A percentile compares a stretch with the other conserved stretches of the same genome.
These are phyloP conservation scores for Limnothrissa miodon DNA, from an alignment of 2,113 vertebrate genomes.

Conservation along the genomic window DNA sequence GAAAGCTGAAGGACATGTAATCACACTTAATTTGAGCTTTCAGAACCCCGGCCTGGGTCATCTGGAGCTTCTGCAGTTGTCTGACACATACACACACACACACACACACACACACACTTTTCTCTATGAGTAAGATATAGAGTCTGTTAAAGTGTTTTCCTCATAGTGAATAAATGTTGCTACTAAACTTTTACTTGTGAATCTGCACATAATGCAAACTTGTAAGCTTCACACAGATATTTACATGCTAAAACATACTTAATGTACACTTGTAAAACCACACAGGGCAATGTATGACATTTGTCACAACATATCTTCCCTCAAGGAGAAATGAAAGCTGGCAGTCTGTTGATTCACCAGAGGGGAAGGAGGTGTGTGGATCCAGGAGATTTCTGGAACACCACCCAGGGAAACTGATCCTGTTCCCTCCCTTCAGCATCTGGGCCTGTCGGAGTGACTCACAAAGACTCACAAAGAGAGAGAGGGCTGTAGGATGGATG, in stretches of 20 bases:
- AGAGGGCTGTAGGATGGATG: slow-evolving; percentile 37
- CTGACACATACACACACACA: background rate
- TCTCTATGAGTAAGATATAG: background rate
- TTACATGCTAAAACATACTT: no score
- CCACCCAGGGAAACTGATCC: slow-evolving; percentile 46
- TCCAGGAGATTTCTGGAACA: slow-evolving; percentile 38
- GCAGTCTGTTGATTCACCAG: slow-evolving; percentile 16
- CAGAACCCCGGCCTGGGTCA: background rate
- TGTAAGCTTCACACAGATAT: no score
- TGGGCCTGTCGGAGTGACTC: slow-evolving; percentile 43
- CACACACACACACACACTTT: background rate
- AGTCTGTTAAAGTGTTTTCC: background rate
- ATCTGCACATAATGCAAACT: no score
- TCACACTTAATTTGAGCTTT: slow-evolving; percentile 13
- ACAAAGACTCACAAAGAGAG: slow-evolving; percentile 43
- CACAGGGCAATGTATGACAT: background rate
- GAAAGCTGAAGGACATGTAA: background rate
- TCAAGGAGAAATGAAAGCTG: background rate
- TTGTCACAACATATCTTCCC: background rate
- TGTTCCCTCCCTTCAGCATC: slow-evolving; percentile 35
- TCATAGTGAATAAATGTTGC: background rate
- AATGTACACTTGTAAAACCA: background rate
- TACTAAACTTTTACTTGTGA: no score
- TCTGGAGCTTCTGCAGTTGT: background rate
- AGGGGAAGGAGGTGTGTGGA: slow-evolving; percentile 19